These are phyloP conservation scores for Stegana nigrithorax DNA, from an alignment of 2,888 invertebrate genomes.

Conservation along the genomic window DNA sequence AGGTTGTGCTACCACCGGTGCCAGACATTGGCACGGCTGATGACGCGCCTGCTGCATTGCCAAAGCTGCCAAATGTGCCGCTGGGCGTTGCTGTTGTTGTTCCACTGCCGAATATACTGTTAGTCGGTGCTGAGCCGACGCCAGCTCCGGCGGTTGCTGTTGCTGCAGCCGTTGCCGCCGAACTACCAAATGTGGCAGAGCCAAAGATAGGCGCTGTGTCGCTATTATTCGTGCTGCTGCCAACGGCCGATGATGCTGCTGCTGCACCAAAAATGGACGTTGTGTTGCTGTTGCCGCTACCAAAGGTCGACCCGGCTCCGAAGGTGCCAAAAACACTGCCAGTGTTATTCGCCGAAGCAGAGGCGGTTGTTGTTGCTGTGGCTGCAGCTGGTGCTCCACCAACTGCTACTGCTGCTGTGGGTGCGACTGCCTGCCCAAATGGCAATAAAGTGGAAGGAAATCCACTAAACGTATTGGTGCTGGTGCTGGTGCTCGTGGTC, in stretches of 20 bases:
- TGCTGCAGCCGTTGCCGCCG: not conserved
- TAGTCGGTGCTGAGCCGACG: not conserved
- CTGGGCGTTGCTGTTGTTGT: not conserved
- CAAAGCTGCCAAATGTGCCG: not conserved
- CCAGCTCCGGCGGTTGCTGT: not conserved
- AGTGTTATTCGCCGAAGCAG: not conserved
- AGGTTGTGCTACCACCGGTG: slow-evolving; percentile 8
- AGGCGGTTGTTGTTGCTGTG: not conserved
- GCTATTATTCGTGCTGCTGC: slow-evolving; percentile 9
- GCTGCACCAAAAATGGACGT: not conserved
- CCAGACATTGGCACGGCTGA: slow-evolving; percentile 13
- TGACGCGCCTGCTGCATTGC: slow-evolving; percentile 12
- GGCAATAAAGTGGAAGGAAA: no score
- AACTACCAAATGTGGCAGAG: not conserved
- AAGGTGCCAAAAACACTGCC: not conserved
- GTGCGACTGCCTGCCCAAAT: not conserved
- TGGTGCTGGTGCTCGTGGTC: not conserved
- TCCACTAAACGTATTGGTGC: not conserved
- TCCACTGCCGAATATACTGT: not conserved
- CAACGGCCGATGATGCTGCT: not conserved
- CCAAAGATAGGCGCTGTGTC: not conserved
- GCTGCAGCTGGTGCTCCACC: not conserved
- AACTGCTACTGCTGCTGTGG: not conserved
- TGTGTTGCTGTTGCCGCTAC: not conserved
- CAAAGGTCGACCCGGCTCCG: not conserved